Evolutionary conservation across 2,113 vertebrate genomes (phyloP).

Genomic region (Thunnus thynnus): DNA sequence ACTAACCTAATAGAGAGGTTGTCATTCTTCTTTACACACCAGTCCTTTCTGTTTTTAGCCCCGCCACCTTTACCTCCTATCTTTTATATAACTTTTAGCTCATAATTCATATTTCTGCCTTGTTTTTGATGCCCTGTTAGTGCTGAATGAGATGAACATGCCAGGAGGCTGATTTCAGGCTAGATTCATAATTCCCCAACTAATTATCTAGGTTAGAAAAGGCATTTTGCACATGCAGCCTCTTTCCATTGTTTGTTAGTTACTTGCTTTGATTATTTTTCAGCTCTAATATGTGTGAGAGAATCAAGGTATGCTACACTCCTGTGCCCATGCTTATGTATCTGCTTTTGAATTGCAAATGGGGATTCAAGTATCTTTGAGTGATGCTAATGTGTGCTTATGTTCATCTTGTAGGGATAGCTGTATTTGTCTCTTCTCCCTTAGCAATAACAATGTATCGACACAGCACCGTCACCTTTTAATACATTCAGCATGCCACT

Average conservation of each 20-base stretch:
- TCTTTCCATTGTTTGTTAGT: background rate
- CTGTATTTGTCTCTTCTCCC: slow-evolving; percentile 4
- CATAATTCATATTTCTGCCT: background rate
- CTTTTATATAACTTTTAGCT: slow-evolving; percentile 1
- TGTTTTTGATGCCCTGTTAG: slow-evolving; percentile 4
- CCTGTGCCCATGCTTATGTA: slow-evolving; percentile 15
- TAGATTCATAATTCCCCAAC: background rate
- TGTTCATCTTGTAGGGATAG: slow-evolving; percentile 21
- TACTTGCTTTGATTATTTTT: background rate
- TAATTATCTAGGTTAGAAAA: slow-evolving; percentile 32
- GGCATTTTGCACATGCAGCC: background rate
- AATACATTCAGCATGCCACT: slow-evolving; percentile 13
- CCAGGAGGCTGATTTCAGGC: slow-evolving; percentile 3
- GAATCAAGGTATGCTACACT: background rate
- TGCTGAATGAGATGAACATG: slow-evolving; percentile 1
- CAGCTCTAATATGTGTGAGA: background rate
- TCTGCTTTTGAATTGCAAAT: slow-evolving; percentile 44
- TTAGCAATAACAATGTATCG: slow-evolving; percentile 14
- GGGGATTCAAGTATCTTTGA: slow-evolving; percentile 23
- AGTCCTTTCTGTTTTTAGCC: slow-evolving; percentile 2
- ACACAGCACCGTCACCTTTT: slow-evolving; percentile 23
- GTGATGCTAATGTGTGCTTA: slow-evolving; percentile 21
- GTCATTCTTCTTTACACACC: slow-evolving; percentile 10
- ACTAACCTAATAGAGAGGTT: slow-evolving; percentile 45
- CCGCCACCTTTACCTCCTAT: background rate